phyloP scores from a whole-genome alignment of 2,888 invertebrate genomes.

The Lithosia quadra region DNA sequence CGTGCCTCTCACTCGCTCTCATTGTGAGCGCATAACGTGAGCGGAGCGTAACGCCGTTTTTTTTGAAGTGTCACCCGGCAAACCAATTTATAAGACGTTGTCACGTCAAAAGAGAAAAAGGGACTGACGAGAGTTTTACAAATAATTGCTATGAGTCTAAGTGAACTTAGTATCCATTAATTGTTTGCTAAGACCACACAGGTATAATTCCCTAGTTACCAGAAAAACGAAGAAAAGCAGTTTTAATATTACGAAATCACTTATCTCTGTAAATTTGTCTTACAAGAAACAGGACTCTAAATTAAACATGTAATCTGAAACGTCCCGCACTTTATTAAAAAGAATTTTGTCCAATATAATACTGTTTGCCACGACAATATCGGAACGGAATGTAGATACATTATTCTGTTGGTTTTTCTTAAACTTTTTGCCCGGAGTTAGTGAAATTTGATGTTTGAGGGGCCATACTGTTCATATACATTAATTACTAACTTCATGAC shows the following conservation, averaged over 20 bases:
- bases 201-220: neutral
- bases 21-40: too few species aligned
- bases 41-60: too few species aligned
- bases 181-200: too few species aligned
- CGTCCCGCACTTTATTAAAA: slow-evolving; percentile 3
- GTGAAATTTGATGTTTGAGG: neutral
- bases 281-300: neutral
- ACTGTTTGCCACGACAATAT: neutral
- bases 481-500: too few species aligned
- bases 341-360: neutral
- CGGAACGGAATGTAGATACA: neutral
- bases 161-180: neutral
- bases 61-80: too few species aligned
- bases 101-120: too few species aligned
- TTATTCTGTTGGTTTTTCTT: neutral
- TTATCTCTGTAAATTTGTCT: neutral
- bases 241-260: neutral
- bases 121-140: too few species aligned
- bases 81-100: too few species aligned
- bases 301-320: neutral
- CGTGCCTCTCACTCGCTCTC: too few species aligned
- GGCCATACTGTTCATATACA: neutral
- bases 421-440: neutral
- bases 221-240: neutral
- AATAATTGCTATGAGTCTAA: too few species aligned